Evolutionary conservation across 2,113 vertebrate genomes (phyloP).

Genomic region (Cisticola juncidis): DNA sequence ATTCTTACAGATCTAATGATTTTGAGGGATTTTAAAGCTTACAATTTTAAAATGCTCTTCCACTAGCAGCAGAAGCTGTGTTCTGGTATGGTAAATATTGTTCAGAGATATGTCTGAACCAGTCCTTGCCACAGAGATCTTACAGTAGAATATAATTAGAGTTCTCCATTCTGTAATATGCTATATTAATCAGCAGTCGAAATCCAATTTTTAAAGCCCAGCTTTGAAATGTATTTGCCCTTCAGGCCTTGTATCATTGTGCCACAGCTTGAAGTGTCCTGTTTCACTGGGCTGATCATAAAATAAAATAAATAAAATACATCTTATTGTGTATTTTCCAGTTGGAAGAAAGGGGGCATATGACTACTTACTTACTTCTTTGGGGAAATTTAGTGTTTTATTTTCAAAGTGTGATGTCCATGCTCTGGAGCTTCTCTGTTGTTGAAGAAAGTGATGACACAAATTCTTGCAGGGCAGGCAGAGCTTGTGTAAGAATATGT

Average conservation of each 20-base stretch:
- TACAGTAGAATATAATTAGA: neutral
- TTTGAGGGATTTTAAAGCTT: neutral
- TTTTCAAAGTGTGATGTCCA: neutral
- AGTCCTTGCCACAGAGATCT: neutral
- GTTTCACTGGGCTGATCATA: neutral
- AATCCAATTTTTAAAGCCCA: constrained; percentile 26
- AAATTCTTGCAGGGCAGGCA: neutral
- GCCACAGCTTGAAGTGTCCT: neutral
- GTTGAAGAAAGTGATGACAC: neutral
- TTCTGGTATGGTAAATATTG: neutral
- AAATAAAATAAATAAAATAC: neutral
- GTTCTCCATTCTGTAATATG: neutral
- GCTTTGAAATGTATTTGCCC: neutral
- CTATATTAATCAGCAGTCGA: constrained; percentile 32
- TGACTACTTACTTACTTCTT: neutral
- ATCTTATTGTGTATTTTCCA: neutral
- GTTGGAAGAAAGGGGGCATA: too few relatives aligned
- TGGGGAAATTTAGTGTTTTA: neutral
- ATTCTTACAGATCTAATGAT: neutral
- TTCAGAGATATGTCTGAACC: neutral
- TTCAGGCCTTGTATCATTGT: neutral
- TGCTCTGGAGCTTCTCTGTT: neutral
- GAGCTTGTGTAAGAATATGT: neutral
- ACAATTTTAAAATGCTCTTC: neutral
- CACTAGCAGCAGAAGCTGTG: neutral